phyloP scores from a whole-genome alignment of 2,113 vertebrate species.

The Clupea harengus region DNA sequence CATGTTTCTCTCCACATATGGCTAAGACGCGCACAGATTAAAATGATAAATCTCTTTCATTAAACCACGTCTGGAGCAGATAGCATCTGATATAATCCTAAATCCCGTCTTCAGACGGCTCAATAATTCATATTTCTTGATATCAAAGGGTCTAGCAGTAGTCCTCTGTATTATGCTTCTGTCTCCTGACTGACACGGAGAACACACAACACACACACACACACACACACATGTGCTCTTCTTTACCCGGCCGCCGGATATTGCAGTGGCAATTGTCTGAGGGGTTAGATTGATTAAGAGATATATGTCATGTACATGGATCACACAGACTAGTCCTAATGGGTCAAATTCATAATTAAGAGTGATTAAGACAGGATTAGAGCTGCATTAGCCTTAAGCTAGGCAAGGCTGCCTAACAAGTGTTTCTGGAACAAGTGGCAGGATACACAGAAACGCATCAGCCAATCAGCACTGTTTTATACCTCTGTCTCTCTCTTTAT shows the following conservation, averaged over 20 bases:
- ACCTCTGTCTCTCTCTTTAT: too few relatives aligned
- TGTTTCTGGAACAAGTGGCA: neutral
- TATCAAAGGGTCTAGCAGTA: slow-evolving; percentile 47
- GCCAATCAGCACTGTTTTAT: neutral
- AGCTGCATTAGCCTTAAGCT: neutral
- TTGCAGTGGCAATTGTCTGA: slow-evolving; percentile 41
- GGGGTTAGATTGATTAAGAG: slow-evolving; percentile 34
- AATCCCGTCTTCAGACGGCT: slow-evolving; percentile 50
- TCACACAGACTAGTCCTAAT: slow-evolving; percentile 3
- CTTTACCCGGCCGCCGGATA: slow-evolving; percentile 27
- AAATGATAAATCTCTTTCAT: slow-evolving; percentile 59
- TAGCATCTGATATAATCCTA: slow-evolving; percentile 50
- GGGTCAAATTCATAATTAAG: neutral
- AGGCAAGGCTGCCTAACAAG: neutral
- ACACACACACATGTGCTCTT: too few relatives aligned
- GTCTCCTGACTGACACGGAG: slow-evolving; percentile 48
- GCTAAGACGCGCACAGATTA: slow-evolving; percentile 48
- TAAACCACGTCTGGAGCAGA: slow-evolving; percentile 51
- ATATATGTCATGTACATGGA: slow-evolving; percentile 28
- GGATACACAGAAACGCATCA: neutral
- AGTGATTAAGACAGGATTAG: neutral
- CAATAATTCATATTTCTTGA: slow-evolving; percentile 53
- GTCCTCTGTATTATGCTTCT: slow-evolving; percentile 46
- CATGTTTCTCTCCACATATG: neutral
- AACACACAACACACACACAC: slow-evolving; percentile 29